Conservation (phyloP, 2,888 invertebrate species). For the Limnephilus rhombicus region DNA sequence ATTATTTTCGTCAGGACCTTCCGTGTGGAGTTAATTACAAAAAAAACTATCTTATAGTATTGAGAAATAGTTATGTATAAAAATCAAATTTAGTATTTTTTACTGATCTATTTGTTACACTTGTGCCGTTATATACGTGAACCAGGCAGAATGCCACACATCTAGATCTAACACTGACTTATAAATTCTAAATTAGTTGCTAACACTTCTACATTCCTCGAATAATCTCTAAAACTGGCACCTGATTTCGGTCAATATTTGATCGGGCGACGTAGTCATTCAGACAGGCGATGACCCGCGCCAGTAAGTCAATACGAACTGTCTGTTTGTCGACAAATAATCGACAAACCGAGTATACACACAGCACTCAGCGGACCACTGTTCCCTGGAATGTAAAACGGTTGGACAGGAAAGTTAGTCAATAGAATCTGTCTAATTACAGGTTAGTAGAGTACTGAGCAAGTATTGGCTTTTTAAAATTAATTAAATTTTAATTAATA, state of each 20-base stretch:
- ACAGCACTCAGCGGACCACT: background rate
- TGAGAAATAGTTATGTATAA: too few relatives aligned
- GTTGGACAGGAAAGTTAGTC: background rate
- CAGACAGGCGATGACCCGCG: constrained; percentile 27
- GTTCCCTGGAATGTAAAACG: background rate
- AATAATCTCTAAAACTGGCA: constrained; percentile 5
- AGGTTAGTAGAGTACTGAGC: background rate
- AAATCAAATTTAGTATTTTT: background rate
- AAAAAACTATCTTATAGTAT: too few relatives aligned
- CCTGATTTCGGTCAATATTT: constrained; percentile 25
- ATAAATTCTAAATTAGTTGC: background rate
- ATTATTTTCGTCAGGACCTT: too few relatives aligned
- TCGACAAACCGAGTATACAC: background rate
- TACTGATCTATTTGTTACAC: background rate
- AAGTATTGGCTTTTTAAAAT: too few relatives aligned
- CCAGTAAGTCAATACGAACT: background rate
- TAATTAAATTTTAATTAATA: too few relatives aligned
- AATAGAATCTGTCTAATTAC: background rate
- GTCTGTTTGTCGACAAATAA: background rate
- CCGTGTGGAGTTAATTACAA: too few relatives aligned
- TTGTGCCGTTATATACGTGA: background rate
- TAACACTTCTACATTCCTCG: constrained; percentile 27
- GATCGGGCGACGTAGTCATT: background rate
- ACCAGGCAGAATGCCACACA: background rate
- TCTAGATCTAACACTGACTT: constrained; percentile 7